A percentile compares a stretch with the other conserved stretches of the same genome.
Evolutionary conservation across 2,113 vertebrate species (phyloP).

Genomic region (Apodemus speciosus): DNA sequence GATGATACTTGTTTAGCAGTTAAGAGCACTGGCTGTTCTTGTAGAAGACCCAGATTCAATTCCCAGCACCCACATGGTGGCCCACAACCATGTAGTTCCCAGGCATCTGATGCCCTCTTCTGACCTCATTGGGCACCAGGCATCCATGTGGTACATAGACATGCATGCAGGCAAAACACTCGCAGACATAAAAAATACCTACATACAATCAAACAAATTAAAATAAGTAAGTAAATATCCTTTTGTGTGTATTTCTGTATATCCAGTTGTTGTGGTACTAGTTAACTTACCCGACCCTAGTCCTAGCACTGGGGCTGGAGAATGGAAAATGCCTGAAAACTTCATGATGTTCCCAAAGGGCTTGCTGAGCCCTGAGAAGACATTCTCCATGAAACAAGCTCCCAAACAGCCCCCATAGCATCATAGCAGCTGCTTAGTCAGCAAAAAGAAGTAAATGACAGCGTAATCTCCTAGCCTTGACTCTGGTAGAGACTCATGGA

Average conservation of each 20-base stretch:
- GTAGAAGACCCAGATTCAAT: neutral
- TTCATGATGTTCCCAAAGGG: neutral
- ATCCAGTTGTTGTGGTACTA: neutral
- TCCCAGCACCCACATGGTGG: neutral
- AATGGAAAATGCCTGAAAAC: neutral
- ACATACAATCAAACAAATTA: neutral
- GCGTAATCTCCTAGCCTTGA: neutral
- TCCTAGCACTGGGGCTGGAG: neutral
- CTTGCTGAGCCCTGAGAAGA: neutral
- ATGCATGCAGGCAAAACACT: neutral
- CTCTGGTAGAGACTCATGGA: neutral
- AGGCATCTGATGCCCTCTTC: neutral
- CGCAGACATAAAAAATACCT: neutral
- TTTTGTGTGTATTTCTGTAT: neutral
- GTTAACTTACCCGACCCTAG: neutral
- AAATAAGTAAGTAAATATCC: neutral
- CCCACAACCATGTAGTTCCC: neutral
- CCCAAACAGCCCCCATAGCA: neutral
- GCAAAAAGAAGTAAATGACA: neutral
- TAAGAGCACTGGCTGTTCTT: neutral
- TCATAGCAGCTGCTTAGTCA: accelerated
- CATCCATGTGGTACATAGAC: no score
- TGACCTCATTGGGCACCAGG: neutral
- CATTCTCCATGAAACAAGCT: neutral
- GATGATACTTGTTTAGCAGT: neutral